Evolutionary conservation across 2,888 invertebrate species (phyloP), one percentile per base, ranked within the genome.

Genomic region (Drosophila anomalata): DNA sequence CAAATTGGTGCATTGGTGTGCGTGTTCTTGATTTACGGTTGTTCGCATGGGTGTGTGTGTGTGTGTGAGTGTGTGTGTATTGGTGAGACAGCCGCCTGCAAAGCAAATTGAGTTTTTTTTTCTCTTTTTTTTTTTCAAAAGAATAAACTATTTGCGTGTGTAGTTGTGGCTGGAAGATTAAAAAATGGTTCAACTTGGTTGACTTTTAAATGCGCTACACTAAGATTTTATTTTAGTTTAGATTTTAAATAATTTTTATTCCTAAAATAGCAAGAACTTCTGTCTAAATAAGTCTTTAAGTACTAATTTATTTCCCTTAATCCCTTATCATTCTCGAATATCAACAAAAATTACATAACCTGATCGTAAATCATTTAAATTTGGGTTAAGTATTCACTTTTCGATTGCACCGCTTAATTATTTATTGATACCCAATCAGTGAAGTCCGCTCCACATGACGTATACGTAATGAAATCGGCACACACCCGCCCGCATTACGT

Each of bases 21-120:
- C 31, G 51, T 60, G 61, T 56, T 48, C 47, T 71, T 63, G 54
- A 70, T 63, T 51, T 65, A 46, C 42, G 42, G 42, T 14, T 48
- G 26, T 57, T 22, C 47, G 44, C 52, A 14, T 66, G 44, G 58
- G 44, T 56, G 26, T 26, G 39, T 48, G 47, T 57, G 33, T 47
- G 47, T 55, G 14, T 66, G 44, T 60, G 47, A 54, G 29, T 29
- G 39, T 50, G 47, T 58, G 20, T 69, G 44, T 60, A 48, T 58
- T 17, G 20, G 48, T 60, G 65, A 50, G 58, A 29, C 29, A 9
- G 61, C 36, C 46, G 60, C 39, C 71, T 75, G 71, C 68, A 73
- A 73, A 78, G 72, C 70, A 70, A 73, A 77, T 70, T 70, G 60
- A 48, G 60, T 65, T 73, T 69, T 78, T 72, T 67, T 72, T 54